These are phyloP conservation scores for Spodoptera littoralis DNA, from an alignment of 2,888 invertebrate genomes.

Conservation along the genomic window DNA sequence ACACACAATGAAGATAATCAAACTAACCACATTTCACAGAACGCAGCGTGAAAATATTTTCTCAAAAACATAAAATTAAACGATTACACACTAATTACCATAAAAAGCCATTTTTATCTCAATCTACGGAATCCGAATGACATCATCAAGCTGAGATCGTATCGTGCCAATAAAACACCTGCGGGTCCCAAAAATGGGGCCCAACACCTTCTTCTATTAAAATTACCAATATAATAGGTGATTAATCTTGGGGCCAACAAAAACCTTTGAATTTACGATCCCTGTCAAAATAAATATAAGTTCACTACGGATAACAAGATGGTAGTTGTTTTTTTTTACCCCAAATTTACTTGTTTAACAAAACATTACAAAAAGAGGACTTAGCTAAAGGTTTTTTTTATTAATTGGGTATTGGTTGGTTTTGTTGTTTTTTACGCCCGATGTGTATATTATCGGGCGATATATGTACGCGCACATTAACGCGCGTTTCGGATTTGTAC, in stretches of 20 bases:
- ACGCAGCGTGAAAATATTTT: conserved; percentile 51
- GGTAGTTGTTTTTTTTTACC: conserved; percentile 53
- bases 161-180: conserved; percentile 59
- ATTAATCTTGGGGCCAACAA: conserved; percentile 82
- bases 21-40: conserved; percentile 22
- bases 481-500: conserved; percentile 71
- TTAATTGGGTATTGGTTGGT: conserved; percentile 81
- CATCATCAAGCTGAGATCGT: conserved; percentile 56
- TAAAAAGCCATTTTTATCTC: conserved; percentile 59
- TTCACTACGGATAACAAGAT: conserved; percentile 71
- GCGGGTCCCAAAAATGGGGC: conserved; percentile 63
- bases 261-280: conserved; percentile 78
- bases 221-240: conserved; percentile 84
- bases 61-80: conserved; percentile 53
- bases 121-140: conserved; percentile 57
- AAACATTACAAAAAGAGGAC: conserved; percentile 79
- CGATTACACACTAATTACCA: conserved; percentile 58
- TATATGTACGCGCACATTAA: conserved; percentile 70
- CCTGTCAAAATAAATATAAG: conserved; percentile 84
- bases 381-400: conserved; percentile 67
- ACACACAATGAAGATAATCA: conserved; percentile 44
- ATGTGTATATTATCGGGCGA: conserved; percentile 71
- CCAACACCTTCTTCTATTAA: conserved; percentile 83
- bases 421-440: conserved; percentile 66
- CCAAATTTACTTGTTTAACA: conserved; percentile 88